A percentile compares a stretch with the other conserved stretches of the same genome.
These are phyloP conservation scores for Eulemur coronatus DNA, from an alignment of 2,797 vertebrate species.

Conservation along the genomic window DNA sequence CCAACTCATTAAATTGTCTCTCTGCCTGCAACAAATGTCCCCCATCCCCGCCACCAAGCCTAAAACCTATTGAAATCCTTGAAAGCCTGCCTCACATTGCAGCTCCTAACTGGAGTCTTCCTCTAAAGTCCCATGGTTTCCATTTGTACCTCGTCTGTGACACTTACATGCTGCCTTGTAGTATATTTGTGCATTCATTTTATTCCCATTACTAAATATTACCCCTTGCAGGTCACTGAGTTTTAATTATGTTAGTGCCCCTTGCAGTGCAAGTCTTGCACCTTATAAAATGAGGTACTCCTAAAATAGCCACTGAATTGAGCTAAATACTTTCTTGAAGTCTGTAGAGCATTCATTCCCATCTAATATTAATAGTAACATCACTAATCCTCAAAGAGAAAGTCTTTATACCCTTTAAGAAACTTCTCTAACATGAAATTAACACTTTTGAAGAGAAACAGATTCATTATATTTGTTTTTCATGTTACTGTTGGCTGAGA, in stretches of 20 bases:
- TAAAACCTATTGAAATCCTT: neutral
- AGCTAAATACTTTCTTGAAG: neutral
- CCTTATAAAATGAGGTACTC: neutral
- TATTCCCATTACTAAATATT: neutral
- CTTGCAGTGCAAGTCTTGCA: neutral
- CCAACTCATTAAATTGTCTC: neutral
- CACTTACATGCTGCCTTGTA: neutral
- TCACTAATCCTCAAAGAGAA: neutral
- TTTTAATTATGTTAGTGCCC: neutral
- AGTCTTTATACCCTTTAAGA: neutral
- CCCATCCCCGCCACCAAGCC: neutral
- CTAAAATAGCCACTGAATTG: neutral
- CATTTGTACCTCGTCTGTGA: neutral
- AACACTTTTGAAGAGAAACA: neutral
- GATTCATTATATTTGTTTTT: conserved; percentile 8
- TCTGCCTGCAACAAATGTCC: neutral
- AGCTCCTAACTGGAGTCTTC: neutral
- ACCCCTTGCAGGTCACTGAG: neutral
- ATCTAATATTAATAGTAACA: neutral
- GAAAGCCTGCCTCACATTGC: neutral
- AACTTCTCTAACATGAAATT: neutral
- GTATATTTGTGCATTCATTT: neutral
- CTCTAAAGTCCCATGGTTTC: neutral
- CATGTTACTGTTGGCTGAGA: conserved; percentile 10
- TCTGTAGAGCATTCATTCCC: no score